Evolutionary conservation across 2,888 invertebrate genomes (phyloP).

Genomic region (Standfussiana lucernea): DNA sequence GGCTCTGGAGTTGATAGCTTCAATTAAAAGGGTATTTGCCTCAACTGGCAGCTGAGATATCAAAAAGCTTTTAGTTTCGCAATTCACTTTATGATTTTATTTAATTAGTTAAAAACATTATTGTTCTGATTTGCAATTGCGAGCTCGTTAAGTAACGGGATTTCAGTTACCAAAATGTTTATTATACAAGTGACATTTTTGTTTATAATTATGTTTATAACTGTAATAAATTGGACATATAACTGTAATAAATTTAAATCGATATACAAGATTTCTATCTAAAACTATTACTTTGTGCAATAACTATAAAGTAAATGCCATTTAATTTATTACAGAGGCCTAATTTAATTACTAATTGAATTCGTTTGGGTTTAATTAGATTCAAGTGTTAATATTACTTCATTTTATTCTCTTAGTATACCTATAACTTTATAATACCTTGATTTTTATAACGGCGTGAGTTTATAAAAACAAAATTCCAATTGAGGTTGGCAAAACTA

Average conservation of each 20-base stretch:
- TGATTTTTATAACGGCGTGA: too few species aligned
- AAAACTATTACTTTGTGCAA: conserved; percentile 18
- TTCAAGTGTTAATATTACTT: background rate
- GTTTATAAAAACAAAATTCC: too few species aligned
- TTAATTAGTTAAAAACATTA: conserved; percentile 39
- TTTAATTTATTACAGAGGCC: conserved; percentile 1
- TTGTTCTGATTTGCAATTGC: conserved; percentile 22
- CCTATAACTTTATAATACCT: too few species aligned
- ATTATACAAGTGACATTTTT: conserved; percentile 20
- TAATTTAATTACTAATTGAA: background rate
- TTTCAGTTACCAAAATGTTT: background rate
- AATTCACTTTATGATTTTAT: conserved; percentile 48
- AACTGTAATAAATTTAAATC: conserved; percentile 11
- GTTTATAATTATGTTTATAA: conserved; percentile 20
- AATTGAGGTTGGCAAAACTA: too few species aligned
- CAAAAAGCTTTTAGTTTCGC: conserved; percentile 57
- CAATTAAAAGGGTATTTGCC: conserved; percentile 58
- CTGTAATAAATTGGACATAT: conserved; percentile 16
- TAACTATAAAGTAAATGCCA: conserved; percentile 5
- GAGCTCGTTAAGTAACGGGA: conserved; percentile 5
- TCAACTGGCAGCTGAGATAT: conserved; percentile 40
- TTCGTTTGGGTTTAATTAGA: conserved; percentile 3
- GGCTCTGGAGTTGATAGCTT: conserved; percentile 47
- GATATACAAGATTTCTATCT: conserved; percentile 27
- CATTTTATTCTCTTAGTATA: background rate